A percentile compares a stretch with the other conserved stretches of the same genome.
Conservation (phyloP, 2,888 invertebrate species). For the Bellardia bayeri region DNA sequence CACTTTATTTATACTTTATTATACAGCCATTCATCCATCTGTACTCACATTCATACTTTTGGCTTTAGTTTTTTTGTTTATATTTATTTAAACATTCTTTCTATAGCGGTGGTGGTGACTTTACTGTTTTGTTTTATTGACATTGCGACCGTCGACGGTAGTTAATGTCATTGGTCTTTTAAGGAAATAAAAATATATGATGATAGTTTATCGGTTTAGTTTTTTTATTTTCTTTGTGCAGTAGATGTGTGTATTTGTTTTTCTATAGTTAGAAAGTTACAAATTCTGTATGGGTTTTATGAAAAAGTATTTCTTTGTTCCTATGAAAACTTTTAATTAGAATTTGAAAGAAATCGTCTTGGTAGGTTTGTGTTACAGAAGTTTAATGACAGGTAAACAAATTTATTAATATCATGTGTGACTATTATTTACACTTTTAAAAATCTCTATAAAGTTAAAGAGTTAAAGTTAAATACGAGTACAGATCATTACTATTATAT, state of each 20-base stretch:
- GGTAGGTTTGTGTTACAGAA: background rate
- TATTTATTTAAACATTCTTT: background rate
- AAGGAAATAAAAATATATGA: conserved; percentile 66
- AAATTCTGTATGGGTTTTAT: background rate
- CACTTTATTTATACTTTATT: conserved; percentile 57
- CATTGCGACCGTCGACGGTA: conserved; percentile 63
- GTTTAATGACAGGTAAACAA: too few species aligned
- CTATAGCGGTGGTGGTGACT: conserved; percentile 34
- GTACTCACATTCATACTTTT: conserved; percentile 9
- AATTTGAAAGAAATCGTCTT: background rate
- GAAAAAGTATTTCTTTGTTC: background rate
- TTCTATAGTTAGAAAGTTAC: conserved; percentile 24
- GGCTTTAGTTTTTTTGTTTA: background rate
- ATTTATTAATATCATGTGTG: too few species aligned
- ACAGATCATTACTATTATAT: too few species aligned
- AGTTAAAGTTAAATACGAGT: background rate
- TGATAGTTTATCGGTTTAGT: conserved; percentile 47
- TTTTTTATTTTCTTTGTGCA: background rate
- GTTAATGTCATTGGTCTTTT: conserved; percentile 73
- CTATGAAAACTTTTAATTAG: conserved; percentile 15
- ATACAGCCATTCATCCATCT: background rate
- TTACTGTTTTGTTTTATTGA: conserved; percentile 64
- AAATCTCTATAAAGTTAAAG: too few species aligned
- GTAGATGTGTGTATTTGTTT: background rate
- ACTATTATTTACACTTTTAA: too few species aligned